These are phyloP conservation scores for Sanderia malayensis DNA, from an alignment of 30 jellyfish, hydroid and myxozoan species.

Conservation along the genomic window DNA sequence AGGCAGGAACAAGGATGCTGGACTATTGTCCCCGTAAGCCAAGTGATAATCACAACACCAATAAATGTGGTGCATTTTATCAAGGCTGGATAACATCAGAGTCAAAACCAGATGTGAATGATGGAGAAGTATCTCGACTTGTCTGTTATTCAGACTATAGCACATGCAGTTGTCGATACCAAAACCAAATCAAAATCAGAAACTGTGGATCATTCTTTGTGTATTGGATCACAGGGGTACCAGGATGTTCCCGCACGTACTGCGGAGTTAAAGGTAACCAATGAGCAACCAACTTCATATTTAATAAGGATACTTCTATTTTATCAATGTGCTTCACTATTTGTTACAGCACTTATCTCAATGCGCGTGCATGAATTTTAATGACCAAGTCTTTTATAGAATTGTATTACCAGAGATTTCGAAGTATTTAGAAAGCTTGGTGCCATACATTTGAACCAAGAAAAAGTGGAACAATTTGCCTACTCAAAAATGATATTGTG, in stretches of 20 bases:
- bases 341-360: not conserved
- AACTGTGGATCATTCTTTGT: slow-evolving; percentile 85
- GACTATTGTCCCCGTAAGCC: slow-evolving; percentile 59
- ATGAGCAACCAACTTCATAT: not conserved
- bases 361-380: too few species aligned
- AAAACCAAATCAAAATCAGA: slow-evolving; percentile 45
- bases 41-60: slow-evolving; percentile 34
- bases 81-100: slow-evolving; percentile 76
- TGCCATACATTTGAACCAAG: too few species aligned
- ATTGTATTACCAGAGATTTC: too few species aligned
- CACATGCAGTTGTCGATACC: slow-evolving; percentile 63
- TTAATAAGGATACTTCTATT: too few species aligned
- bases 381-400: too few species aligned
- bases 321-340: too few species aligned
- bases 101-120: slow-evolving; percentile 5
- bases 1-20: slow-evolving; percentile 54
- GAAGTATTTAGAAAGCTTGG: too few species aligned
- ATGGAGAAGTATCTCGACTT: slow-evolving; percentile 66
- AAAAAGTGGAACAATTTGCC: too few species aligned
- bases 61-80: slow-evolving; percentile 69
- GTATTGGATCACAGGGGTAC: slow-evolving; percentile 78
- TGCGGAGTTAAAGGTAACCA: slow-evolving; percentile 59
- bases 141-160: slow-evolving; percentile 62
- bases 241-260: slow-evolving; percentile 67
- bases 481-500: too few species aligned